Evolutionary conservation across 2,888 invertebrate species (phyloP), one percentile per base, ranked within the genome.

Genomic region (Bhutanitis thaidina): DNA sequence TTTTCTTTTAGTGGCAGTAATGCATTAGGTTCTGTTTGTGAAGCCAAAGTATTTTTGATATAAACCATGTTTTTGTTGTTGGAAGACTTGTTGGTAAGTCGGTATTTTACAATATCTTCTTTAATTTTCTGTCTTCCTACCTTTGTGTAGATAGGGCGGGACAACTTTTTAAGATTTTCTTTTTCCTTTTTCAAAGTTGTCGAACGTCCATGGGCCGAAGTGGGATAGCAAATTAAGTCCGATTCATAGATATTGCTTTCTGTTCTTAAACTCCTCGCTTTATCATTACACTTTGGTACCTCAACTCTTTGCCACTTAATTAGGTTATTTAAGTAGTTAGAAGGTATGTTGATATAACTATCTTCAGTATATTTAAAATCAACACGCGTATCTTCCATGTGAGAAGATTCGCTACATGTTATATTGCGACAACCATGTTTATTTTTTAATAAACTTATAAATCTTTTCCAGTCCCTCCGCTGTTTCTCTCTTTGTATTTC

Each of bases 371-470:
- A 54, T 40, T 67, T 60, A 14, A 61, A 43, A 13, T 56, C 43
- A 1, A 53, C 16, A 13, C 36, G 37, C 13, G 16, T 29, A 12
- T 32, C 1, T 25, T 32, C 38, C 3, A 14, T 39, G 34, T 27
- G 38, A 34, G 9, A 10, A 0, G 43, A 16, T 16, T 36, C 30
- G n/a, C 29, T 37, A 20, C 14, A 25, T 36, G 3, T 2, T 13
- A 10, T 9, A 7, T 7, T 14, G 13, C 14, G 45, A 29, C 14
- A 55, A 50, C 43, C 49, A 43, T 81, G 74, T 59, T 73, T 84
- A 49, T 66, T 74, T 54, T 74, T 78, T 30, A 83, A 61, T 32
- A 73, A 64, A 36, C 79, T 77, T n/a, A 87, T 77, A 39, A 76
- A 82, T 47, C 77, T 80, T 54, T 80, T 77, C 78, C 80, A 82